Base-by-base conservation (phyloP, 2,113 vertebrate species). In the Xenopus laevis region DNA sequence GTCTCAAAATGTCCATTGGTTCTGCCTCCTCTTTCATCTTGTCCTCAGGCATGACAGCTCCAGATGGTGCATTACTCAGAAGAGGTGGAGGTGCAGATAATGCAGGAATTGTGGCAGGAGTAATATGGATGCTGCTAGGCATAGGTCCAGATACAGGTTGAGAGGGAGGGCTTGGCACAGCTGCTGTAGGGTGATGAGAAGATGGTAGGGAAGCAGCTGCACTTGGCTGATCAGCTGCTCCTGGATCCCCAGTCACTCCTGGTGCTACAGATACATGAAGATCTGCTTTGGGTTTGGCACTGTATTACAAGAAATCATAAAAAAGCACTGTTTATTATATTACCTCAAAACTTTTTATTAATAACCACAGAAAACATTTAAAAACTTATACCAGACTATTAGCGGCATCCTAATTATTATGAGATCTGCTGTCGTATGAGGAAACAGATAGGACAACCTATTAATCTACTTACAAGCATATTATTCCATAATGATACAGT, bases 21-120 rank as follows among this genome's bases (percentile, higher is more conserved):
- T 99, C 97, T 27, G 82, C 85, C 74, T 99, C 97, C 79, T 97
- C 96, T 71, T 98, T 98, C 66, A 98, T 91, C 86, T 97, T 99
- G 68, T 94, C 81, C 55, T 98, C 96, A 0, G 94, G 86, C 15
- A 93, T 90, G 0, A 89, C 71, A 8, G 95, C 91, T 71, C 91
- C 93, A 3, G 94, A 89, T 4, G 94, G 91, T 16, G 79, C 82
- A 11, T 94, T 89, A 10, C 91, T 92, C 27, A 93, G 91, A 58
- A 92, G 86, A 0, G 92, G 88, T 0, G 96, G 88, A 15, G 95
- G 94, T 1, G 94, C 91, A 0, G 96, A 91, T 0, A 93, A 93
- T 13, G 95, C 88, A 72, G 95, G 94, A 0, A 89, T 84, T 80
- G 89, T 91, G 61, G 94, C 92, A 79, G 95, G 88, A 0, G 93